Base-by-base conservation (phyloP, 1,140 invertebrate genomes). In the Drosophila nebulosa region DNA sequence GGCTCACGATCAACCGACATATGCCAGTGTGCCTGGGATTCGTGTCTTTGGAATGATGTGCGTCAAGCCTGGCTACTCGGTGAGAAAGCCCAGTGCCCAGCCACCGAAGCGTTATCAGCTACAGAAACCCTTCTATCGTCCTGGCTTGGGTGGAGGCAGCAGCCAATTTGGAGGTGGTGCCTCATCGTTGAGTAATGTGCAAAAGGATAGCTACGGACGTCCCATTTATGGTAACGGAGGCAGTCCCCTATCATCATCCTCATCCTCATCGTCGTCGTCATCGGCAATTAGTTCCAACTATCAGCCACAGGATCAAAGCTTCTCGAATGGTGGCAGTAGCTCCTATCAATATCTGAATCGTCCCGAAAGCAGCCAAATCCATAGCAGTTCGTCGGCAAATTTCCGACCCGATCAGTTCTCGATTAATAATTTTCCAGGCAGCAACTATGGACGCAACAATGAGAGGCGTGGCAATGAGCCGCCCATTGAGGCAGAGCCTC, bases 11-110 rank as follows among this genome's bases (percentile, higher is more conserved):
- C 96, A 98, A 89, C 97, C 97, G 3, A 97, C 96, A 0, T 98
- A 98, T 89, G 97, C 97, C 0, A 96, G 97, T 70, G 97, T 98
- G 10, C 97, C 97, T 1, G 97, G 97, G 1, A 97, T 98, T 65
- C 93, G 97, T 68, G 97, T 98, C 3, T 98, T 97, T 79, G 97
- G 97, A 53, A 98, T 98, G 97, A 96, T 98, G 94, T 98, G 97
- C 91, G 95, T 96, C 0, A 91, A 90, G 50, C 91, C 79, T 16
- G 81, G 88, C 9, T 91, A 90, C 57, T 91, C 89, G 1, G 77
- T 91, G 16, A 76, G 90, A 21, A 91, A 91, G 35, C 90, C 91
- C 14, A 90, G 88, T 24, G 68, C 65, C n/a, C 90, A 91, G 61
- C 90, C 91, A 24, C 86, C 91, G 12, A 91, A 91, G 36, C 79